phyloP scores from a whole-genome alignment of 1,140 invertebrate species.

The Diorhabda carinulata region DNA sequence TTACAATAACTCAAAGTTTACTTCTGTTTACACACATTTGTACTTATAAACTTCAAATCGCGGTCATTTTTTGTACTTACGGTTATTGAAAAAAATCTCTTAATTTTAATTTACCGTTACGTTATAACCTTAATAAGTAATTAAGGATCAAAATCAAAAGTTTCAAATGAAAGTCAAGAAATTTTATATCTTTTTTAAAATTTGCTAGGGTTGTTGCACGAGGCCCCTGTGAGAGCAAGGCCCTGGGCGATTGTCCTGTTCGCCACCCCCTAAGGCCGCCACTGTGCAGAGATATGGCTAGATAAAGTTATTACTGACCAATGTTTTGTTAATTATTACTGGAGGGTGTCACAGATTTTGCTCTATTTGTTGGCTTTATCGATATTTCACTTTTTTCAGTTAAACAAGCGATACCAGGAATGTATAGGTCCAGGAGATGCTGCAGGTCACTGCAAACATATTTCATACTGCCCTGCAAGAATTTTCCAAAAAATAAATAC shows the following conservation, averaged over 20 bases:
- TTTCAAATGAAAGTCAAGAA: not conserved
- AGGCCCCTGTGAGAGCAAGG: not conserved
- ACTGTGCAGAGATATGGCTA: no score
- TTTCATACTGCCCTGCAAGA: conserved; percentile 60
- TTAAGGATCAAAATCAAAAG: no score
- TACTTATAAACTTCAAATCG: no score
- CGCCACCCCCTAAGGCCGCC: no score
- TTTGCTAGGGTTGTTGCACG: not conserved
- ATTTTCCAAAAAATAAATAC: conserved; percentile 56
- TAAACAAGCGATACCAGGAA: conserved; percentile 53
- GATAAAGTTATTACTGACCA: not conserved
- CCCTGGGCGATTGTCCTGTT: not conserved
- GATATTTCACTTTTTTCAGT: conserved; percentile 29
- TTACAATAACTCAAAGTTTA: no score
- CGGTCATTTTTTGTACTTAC: no score
- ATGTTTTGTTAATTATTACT: not conserved
- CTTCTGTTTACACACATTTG: no score
- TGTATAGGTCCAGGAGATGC: conserved; percentile 60
- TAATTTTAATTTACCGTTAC: no score
- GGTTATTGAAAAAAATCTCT: no score
- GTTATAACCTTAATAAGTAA: no score
- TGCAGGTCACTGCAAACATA: conserved; percentile 60
- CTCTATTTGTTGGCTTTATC: conserved; percentile 6
- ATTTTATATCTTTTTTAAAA: not conserved
- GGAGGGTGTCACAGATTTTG: not conserved